Percentiles rank a stretch among this genome's conserved stretches.
These are phyloP conservation scores for Scaptomyza reducta DNA, from an alignment of 2,888 invertebrate species.

Conservation along the genomic window DNA sequence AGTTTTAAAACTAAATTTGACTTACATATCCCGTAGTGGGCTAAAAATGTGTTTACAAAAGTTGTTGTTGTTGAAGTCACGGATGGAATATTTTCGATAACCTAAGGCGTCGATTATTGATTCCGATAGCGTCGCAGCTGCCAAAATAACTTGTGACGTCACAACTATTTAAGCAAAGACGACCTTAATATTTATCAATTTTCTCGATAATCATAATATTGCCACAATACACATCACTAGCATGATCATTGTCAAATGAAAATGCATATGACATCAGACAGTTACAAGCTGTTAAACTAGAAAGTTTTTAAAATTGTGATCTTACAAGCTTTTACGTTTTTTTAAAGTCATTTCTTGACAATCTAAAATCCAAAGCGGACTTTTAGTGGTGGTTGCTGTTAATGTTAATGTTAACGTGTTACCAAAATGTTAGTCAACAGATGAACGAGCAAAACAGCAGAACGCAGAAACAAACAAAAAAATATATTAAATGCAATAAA, in stretches of 20 bases:
- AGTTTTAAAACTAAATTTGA: slow-evolving; percentile 3
- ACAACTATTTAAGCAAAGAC: not conserved
- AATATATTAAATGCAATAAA: slow-evolving; percentile 42
- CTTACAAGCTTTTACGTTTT: too few species aligned
- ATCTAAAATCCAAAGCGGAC: not conserved
- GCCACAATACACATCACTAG: slow-evolving; percentile 14
- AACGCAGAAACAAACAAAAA: slow-evolving; percentile 29
- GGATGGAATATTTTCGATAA: not conserved
- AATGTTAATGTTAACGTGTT: not conserved
- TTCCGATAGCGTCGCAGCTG: not conserved
- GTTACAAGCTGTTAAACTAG: too few species aligned
- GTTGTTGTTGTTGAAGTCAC: too few species aligned
- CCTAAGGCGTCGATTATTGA: too few species aligned
- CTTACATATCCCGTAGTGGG: not conserved
- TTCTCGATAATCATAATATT: slow-evolving; percentile 9
- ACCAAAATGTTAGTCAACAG: slow-evolving; percentile 24
- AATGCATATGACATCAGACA: not conserved
- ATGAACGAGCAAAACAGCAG: slow-evolving; percentile 7
- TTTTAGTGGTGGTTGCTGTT: not conserved
- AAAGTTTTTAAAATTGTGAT: not conserved
- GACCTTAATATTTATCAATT: not conserved
- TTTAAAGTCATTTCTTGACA: not conserved
- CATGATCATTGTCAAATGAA: not conserved
- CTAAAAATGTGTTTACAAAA: not conserved
- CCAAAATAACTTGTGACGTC: slow-evolving; percentile 2